These are phyloP conservation scores for Hiodon tergisus DNA, from an alignment of 2,113 vertebrate genomes.

Conservation along the genomic window DNA sequence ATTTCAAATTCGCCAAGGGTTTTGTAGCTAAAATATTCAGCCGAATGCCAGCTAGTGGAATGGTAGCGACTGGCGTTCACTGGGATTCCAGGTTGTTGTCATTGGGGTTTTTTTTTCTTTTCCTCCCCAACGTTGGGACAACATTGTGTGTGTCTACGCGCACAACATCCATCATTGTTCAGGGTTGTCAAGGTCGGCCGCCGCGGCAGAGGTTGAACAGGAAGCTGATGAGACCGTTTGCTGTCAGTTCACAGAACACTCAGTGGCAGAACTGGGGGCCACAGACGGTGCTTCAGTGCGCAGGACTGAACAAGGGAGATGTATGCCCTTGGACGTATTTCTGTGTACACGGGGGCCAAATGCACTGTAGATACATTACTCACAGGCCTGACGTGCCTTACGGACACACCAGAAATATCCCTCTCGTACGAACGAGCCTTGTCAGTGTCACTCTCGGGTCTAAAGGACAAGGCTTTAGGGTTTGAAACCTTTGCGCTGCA, in stretches of 20 bases:
- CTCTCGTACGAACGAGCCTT: neutral
- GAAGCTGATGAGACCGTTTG: neutral
- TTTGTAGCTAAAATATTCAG: neutral
- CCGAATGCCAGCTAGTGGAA: too few species aligned
- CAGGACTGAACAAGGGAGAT: neutral
- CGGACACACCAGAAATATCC: constrained; percentile 7
- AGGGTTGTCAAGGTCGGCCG: neutral
- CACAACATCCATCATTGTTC: too few species aligned
- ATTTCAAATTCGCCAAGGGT: too few species aligned
- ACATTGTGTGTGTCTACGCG: neutral
- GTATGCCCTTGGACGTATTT: constrained; percentile 11
- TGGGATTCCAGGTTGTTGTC: too few species aligned
- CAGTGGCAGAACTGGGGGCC: neutral
- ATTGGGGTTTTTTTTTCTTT: too few species aligned
- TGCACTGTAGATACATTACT: constrained; percentile 9
- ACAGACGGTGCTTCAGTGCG: neutral
- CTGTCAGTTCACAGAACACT: neutral
- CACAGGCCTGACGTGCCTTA: constrained; percentile 6
- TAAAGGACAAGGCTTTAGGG: neutral
- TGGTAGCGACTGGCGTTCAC: too few species aligned
- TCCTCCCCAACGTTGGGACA: neutral
- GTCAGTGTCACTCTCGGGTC: too few species aligned
- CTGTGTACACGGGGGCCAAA: constrained; percentile 1
- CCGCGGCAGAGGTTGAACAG: neutral
- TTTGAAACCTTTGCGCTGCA: neutral